A percentile compares a stretch with the other conserved stretches of the same genome.
Conservation (phyloP, 2,888 invertebrate species). For the Netelia fuscicornis region DNA sequence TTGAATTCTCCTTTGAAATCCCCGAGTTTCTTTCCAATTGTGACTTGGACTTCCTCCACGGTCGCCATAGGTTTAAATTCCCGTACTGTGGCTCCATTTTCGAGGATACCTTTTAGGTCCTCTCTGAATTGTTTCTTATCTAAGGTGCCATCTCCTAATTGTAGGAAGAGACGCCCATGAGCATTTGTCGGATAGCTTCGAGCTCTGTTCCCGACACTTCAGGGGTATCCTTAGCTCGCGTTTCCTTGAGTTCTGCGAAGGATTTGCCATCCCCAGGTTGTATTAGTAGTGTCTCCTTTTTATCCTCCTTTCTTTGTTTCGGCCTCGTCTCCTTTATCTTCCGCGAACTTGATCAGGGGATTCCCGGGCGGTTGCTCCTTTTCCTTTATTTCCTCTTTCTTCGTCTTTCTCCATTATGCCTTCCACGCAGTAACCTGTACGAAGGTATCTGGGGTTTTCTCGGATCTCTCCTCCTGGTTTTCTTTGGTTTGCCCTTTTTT, state of each 20-base stretch:
- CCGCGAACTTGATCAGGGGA: no score
- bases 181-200: conserved; percentile 4
- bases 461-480: no score
- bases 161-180: background rate
- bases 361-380: no score
- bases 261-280: conserved; percentile 7
- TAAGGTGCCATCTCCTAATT: background rate
- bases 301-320: background rate
- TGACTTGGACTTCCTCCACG: background rate
- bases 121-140: conserved; percentile 13
- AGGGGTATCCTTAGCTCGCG: background rate
- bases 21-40: background rate
- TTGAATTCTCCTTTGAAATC: background rate
- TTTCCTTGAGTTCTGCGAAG: conserved; percentile 3
- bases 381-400: no score
- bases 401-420: no score
- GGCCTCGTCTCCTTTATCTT: background rate
- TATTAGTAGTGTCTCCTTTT: conserved; percentile 8
- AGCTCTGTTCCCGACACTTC: background rate
- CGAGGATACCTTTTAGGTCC: background rate
- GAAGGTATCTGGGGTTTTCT: no score
- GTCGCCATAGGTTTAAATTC: background rate
- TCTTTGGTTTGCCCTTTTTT: no score
- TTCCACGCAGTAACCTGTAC: no score
- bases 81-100: background rate